Percentiles rank a stretch among this genome's conserved stretches.
These are phyloP conservation scores for Mirza zaza DNA, from an alignment of 2,113 vertebrate genomes.

Conservation along the genomic window DNA sequence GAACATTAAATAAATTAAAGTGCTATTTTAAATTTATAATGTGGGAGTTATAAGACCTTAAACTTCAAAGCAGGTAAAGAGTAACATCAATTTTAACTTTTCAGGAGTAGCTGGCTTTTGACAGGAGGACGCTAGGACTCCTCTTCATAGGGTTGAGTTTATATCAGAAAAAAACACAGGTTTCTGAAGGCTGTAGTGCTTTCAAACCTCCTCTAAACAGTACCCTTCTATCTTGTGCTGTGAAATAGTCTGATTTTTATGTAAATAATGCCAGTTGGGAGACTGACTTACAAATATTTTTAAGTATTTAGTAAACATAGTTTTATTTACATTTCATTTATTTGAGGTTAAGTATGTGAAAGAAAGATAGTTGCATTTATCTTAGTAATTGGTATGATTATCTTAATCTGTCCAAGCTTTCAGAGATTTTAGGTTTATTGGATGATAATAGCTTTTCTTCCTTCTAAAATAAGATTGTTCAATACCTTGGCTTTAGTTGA, in stretches of 20 bases:
- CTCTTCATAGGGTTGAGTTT: background rate
- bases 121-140: background rate
- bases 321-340: background rate
- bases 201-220: background rate
- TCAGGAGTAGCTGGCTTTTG: background rate
- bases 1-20: background rate
- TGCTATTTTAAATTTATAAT: background rate
- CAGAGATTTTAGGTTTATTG: constrained; percentile 21
- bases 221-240: background rate
- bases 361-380: background rate
- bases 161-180: background rate
- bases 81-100: background rate
- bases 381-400: background rate
- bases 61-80: background rate
- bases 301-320: background rate
- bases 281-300: background rate
- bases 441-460: constrained; percentile 54
- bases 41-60: background rate
- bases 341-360: background rate
- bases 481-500: constrained; percentile 11
- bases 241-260: background rate
- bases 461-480: constrained; percentile 59
- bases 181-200: background rate
- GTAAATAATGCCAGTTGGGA: background rate
- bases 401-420: background rate